phyloP scores from a whole-genome alignment of 30 jellyfish, hydroid and myxozoan genomes.

The Calvadosia cruxmelitensis region DNA sequence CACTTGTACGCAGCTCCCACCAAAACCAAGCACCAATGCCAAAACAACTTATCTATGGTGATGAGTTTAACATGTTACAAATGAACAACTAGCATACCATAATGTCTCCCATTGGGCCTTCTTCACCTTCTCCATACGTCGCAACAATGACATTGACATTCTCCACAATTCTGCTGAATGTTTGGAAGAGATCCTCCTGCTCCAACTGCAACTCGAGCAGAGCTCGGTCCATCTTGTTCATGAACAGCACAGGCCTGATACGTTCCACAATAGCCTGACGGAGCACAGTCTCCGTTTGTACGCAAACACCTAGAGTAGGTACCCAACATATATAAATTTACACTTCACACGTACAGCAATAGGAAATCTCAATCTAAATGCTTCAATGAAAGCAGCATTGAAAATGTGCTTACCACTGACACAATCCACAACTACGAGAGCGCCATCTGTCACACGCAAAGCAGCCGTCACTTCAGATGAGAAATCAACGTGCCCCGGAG shows the following conservation, averaged over 20 bases:
- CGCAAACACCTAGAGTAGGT: constrained; percentile 88
- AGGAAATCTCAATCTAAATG: background rate
- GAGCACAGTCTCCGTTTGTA: constrained; percentile 98
- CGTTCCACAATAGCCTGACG: constrained; percentile 99
- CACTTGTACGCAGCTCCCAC: no score
- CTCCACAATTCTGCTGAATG: constrained; percentile 88
- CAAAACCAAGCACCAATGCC: no score
- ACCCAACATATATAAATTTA: background rate
- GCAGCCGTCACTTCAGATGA: constrained; percentile 99
- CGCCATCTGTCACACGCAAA: constrained; percentile 99
- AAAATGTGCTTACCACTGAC: constrained; percentile 98
- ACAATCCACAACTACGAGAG: constrained; percentile 99
- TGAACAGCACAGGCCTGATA: constrained; percentile 92
- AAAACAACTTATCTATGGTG: no score
- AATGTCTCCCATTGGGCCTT: constrained; percentile 98
- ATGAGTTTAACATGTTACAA: background rate
- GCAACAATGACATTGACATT: constrained; percentile 97
- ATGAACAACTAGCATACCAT: constrained; percentile 12
- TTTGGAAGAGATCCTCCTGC: constrained; percentile 91
- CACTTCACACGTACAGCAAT: background rate
- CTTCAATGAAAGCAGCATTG: no score
- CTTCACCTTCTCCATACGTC: constrained; percentile 75
- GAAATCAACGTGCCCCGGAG: constrained; percentile 99
- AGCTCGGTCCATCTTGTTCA: constrained; percentile 99
- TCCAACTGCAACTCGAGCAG: constrained; percentile 85